These are phyloP conservation scores for Fistularia tabacaria DNA, from an alignment of 2,797 vertebrate genomes.

Conservation along the genomic window DNA sequence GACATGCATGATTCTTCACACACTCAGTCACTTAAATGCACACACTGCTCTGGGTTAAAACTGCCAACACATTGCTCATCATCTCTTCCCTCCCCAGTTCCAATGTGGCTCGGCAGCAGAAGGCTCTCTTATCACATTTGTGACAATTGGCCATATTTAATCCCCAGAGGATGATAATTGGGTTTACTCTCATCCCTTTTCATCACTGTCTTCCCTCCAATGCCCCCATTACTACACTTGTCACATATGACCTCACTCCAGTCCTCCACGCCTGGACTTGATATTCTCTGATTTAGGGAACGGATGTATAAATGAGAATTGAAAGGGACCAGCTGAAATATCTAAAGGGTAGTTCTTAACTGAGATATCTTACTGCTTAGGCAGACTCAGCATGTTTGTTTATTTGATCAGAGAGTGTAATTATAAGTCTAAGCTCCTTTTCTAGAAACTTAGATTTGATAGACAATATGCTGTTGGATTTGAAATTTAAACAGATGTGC, in stretches of 20 bases:
- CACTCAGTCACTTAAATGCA: slow-evolving; percentile 3
- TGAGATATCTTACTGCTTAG: slow-evolving; percentile 1
- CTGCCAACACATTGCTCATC: slow-evolving; percentile 31
- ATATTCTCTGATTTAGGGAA: slow-evolving; percentile 17
- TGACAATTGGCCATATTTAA: slow-evolving; percentile 68
- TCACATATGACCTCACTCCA: slow-evolving; percentile 61
- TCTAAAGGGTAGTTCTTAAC: slow-evolving; percentile 30
- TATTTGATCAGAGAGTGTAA: slow-evolving; percentile 12
- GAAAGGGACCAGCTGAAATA: slow-evolving; percentile 26
- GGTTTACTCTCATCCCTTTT: slow-evolving; percentile 62
- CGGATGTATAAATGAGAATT: slow-evolving; percentile 11
- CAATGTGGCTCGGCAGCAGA: slow-evolving; percentile 41
- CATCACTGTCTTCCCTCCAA: slow-evolving; percentile 27
- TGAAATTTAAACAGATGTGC: slow-evolving; percentile 1
- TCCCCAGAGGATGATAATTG: slow-evolving; percentile 66
- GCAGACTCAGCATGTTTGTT: slow-evolving; percentile 6
- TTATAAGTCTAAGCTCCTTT: slow-evolving; percentile 12
- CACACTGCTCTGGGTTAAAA: slow-evolving; percentile 20
- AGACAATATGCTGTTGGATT: slow-evolving; percentile 11
- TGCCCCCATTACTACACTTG: slow-evolving; percentile 53
- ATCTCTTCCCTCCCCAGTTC: slow-evolving; percentile 33
- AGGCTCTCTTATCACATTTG: slow-evolving; percentile 50
- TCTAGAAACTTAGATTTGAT: slow-evolving; percentile 3
- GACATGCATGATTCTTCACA: slow-evolving; percentile 17
- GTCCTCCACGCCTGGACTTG: slow-evolving; percentile 13